Percentiles rank a stretch among this genome's conserved stretches.
Conservation (phyloP, 2,113 vertebrate genomes). For the Sakesphorus luctuosus region DNA sequence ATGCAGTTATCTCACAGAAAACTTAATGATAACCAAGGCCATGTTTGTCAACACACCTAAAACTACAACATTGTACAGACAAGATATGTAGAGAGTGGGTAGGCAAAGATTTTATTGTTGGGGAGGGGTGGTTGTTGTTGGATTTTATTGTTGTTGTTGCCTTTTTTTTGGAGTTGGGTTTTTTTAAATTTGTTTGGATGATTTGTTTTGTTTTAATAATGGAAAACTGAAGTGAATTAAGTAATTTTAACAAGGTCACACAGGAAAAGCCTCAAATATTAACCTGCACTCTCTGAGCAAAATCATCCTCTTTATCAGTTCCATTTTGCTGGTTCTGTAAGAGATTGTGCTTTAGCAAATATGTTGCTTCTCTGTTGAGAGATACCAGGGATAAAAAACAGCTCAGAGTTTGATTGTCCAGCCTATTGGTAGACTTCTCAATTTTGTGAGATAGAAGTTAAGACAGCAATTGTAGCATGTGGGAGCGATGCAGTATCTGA, state of each 20-base stretch:
- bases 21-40: background rate
- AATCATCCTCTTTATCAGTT: background rate
- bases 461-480: background rate
- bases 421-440: background rate
- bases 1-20: background rate
- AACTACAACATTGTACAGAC: background rate
- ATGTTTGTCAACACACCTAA: background rate
- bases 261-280: background rate
- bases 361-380: background rate
- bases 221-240: background rate
- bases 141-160: background rate
- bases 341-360: background rate
- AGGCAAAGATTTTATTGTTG: background rate
- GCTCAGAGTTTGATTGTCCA: background rate
- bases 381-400: background rate
- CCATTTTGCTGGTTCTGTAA: background rate
- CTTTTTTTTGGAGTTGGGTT: too few relatives aligned
- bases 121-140: too few relatives aligned
- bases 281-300: background rate
- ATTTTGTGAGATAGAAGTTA: background rate
- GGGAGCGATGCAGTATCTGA: background rate
- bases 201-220: background rate
- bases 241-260: background rate
- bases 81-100: background rate
- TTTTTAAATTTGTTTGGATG: background rate